Conservation (phyloP, 92 coral and sea anemone species). For the Isaurus tuberculatus region DNA sequence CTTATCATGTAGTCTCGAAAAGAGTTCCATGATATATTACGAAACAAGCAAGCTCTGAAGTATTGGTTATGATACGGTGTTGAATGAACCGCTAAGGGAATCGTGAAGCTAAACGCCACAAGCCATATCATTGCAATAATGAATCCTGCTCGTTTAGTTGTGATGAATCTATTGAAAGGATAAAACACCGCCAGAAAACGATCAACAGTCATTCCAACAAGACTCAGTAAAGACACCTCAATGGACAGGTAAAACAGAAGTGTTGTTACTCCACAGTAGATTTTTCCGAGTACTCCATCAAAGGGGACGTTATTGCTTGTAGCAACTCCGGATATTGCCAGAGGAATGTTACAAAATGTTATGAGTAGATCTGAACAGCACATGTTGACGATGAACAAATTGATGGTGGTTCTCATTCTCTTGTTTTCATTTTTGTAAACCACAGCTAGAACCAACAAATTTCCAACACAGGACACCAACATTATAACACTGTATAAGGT, state of each 20-base stretch:
- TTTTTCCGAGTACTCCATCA: constrained; percentile 58
- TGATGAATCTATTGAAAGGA: constrained; percentile 61
- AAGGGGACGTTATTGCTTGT: constrained; percentile 44
- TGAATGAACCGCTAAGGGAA: constrained; percentile 46
- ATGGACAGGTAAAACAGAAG: constrained; percentile 47
- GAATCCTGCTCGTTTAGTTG: constrained; percentile 24
- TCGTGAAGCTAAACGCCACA: constrained; percentile 42
- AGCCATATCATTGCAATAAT: constrained; percentile 55
- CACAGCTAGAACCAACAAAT: constrained; percentile 60
- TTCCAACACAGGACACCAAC: constrained; percentile 53
- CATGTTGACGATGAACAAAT: constrained; percentile 72
- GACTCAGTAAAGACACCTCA: constrained; percentile 58
- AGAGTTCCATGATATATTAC: background rate
- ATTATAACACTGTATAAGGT: constrained; percentile 48
- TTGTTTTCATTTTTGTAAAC: constrained; percentile 69
- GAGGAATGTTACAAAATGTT: constrained; percentile 57
- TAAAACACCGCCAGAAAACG: constrained; percentile 72
- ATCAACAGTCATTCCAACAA: constrained; percentile 69
- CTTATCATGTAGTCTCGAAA: constrained; percentile 21
- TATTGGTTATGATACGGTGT: background rate
- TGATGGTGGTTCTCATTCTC: constrained; percentile 76
- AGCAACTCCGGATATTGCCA: background rate
- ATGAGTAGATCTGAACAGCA: constrained; percentile 61
- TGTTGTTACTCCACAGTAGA: constrained; percentile 51
- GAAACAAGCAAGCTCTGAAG: constrained; percentile 25